Conservation (phyloP, 2,888 invertebrate species). For the Hyalella azteca region DNA sequence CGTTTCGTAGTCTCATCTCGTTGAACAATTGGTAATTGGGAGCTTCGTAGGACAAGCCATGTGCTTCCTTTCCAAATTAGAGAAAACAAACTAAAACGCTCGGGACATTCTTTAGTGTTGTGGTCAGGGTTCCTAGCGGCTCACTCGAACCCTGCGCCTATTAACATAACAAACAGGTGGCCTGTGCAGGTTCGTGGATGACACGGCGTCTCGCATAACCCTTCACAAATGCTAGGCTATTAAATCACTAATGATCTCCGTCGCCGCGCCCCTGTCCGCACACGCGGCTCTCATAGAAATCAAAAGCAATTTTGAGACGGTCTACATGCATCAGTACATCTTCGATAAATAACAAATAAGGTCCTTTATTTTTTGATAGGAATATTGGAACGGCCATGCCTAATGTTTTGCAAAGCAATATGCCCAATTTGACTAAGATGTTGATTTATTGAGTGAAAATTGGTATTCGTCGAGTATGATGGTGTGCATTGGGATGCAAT, state of each 20-base stretch:
- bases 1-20: too few relatives aligned
- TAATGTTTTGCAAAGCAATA: too few relatives aligned
- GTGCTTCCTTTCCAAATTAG: slow-evolving; percentile 22
- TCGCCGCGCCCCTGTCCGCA: neutral
- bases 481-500: too few relatives aligned
- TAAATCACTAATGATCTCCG: slow-evolving; percentile 20
- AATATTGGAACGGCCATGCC: too few relatives aligned
- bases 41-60: neutral
- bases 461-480: too few relatives aligned
- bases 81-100: slow-evolving; percentile 21
- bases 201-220: neutral
- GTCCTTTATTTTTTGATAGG: too few relatives aligned
- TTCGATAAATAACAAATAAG: too few relatives aligned
- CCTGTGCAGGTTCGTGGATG: neutral
- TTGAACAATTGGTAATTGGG: slow-evolving; percentile 26
- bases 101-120: neutral
- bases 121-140: slow-evolving; percentile 3
- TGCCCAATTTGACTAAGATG: too few relatives aligned
- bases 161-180: slow-evolving; percentile 35
- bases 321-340: too few relatives aligned
- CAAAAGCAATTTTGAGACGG: too few relatives aligned
- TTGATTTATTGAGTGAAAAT: too few relatives aligned
- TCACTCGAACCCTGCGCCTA: neutral
- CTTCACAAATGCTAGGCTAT: slow-evolving; percentile 28
- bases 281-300: neutral